phyloP scores from a whole-genome alignment of 2,888 invertebrate species.

The Agrochola lota region DNA sequence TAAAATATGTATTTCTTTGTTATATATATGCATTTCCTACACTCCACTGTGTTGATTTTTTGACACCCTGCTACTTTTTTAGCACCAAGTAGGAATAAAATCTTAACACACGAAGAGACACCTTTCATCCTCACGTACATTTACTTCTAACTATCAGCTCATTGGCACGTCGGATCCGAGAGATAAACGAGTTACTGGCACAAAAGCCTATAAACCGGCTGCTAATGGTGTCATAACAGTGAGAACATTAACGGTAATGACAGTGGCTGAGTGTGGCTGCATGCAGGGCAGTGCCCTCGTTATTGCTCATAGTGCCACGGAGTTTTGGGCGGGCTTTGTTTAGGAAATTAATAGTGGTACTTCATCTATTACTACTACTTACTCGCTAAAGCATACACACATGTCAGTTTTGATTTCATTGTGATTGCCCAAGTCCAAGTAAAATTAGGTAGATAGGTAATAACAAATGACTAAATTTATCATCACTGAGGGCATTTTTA shows the following conservation, averaged over 20 bases:
- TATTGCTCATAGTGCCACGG: background rate
- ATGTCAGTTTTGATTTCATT: no score
- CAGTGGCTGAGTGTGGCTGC: conserved; percentile 33
- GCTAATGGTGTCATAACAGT: conserved; percentile 58
- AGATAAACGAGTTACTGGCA: conserved; percentile 58
- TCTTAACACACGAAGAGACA: background rate
- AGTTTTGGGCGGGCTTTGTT: conserved; percentile 19
- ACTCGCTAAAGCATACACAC: no score
- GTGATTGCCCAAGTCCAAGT: background rate
- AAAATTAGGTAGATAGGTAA: no score
- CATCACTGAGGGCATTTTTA: no score
- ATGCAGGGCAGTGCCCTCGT: conserved; percentile 32
- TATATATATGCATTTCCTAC: background rate
- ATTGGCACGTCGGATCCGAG: conserved; percentile 34
- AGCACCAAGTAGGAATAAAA: background rate
- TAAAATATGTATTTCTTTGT: background rate
- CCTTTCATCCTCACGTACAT: background rate
- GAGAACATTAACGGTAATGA: conserved; percentile 58
- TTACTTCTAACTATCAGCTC: conserved; percentile 20
- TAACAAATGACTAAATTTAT: no score
- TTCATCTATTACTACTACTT: background rate
- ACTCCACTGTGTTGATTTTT: background rate
- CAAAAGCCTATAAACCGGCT: conserved; percentile 45
- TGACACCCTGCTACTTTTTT: background rate
- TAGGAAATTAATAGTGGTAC: conserved; percentile 1